These are phyloP conservation scores for Eulemur macaco DNA, from an alignment of 2,113 vertebrate genomes.

Conservation along the genomic window DNA sequence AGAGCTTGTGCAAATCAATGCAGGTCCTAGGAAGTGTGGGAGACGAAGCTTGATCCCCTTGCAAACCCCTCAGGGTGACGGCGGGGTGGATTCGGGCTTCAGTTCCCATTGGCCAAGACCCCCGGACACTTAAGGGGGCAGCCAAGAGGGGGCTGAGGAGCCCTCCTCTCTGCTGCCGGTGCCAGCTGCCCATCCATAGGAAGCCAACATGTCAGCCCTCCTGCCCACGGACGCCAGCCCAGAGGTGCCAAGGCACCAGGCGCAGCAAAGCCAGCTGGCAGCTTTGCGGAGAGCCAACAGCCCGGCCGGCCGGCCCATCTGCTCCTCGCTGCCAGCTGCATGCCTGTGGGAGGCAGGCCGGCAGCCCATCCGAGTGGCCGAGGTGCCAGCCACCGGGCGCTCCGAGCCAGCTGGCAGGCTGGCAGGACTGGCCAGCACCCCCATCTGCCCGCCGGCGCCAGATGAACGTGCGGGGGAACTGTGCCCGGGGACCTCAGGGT, in stretches of 20 bases:
- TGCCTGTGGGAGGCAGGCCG: slow-evolving; percentile 51
- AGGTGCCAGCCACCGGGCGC: slow-evolving; percentile 60
- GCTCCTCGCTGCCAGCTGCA: slow-evolving; percentile 59
- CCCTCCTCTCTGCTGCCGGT: background rate
- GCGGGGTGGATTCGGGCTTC: background rate
- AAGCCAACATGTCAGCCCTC: slow-evolving; percentile 49
- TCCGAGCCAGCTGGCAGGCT: slow-evolving; percentile 62
- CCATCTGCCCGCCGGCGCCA: slow-evolving; percentile 9
- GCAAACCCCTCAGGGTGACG: accelerated
- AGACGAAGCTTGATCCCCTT: accelerated
- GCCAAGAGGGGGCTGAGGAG: background rate
- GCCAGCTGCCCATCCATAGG: slow-evolving; percentile 68
- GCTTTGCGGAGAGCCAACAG: background rate
- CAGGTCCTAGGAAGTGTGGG: background rate
- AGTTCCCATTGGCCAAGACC: accelerated
- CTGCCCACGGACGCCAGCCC: slow-evolving; percentile 51
- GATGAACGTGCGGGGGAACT: background rate
- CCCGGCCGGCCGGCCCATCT: slow-evolving; percentile 66
- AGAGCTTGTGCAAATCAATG: background rate
- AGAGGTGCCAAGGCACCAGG: slow-evolving; percentile 75
- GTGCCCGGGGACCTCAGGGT: background rate
- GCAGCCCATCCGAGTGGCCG: slow-evolving; percentile 24
- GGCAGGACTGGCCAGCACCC: slow-evolving; percentile 33
- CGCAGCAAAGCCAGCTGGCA: slow-evolving; percentile 75
- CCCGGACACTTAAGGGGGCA: background rate